Conservation (phyloP, 2,797 vertebrate genomes). For the Triplophysa bombifrons region DNA sequence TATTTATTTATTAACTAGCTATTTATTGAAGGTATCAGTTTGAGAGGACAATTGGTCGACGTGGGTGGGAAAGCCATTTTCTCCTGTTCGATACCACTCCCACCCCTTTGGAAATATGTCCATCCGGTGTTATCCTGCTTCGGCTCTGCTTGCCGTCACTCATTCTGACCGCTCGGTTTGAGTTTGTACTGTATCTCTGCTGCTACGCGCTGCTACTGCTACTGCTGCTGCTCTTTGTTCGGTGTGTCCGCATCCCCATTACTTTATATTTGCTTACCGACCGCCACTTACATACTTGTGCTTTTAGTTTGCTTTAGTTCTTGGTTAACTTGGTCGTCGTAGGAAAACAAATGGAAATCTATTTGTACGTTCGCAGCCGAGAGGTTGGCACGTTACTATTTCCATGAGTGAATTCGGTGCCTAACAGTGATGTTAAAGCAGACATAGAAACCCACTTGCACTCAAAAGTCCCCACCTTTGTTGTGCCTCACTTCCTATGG, state of each 20-base stretch:
- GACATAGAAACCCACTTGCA: slow-evolving; percentile 68
- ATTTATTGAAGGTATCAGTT: slow-evolving; percentile 57
- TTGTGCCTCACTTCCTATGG: slow-evolving; percentile 86
- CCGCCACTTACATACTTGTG: slow-evolving; percentile 22
- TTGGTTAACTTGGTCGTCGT: slow-evolving; percentile 38
- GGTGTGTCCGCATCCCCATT: slow-evolving; percentile 41
- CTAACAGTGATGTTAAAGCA: slow-evolving; percentile 74
- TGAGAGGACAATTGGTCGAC: slow-evolving; percentile 32
- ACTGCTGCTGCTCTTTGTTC: slow-evolving; percentile 62
- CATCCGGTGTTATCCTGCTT: slow-evolving; percentile 1
- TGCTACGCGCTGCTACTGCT: slow-evolving; percentile 61
- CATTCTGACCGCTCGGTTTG: slow-evolving; percentile 39
- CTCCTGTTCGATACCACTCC: no score
- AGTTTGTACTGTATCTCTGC: slow-evolving; percentile 54
- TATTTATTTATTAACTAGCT: slow-evolving; percentile 56
- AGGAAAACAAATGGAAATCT: slow-evolving; percentile 37
- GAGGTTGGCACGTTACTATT: slow-evolving; percentile 70
- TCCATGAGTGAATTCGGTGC: slow-evolving; percentile 70
- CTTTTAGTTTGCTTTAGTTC: slow-evolving; percentile 25
- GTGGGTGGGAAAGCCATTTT: slow-evolving; percentile 39
- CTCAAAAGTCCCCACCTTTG: slow-evolving; percentile 71
- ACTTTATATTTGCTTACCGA: slow-evolving; percentile 7
- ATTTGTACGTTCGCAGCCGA: slow-evolving; percentile 56
- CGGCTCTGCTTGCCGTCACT: slow-evolving; percentile 46
- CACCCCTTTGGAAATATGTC: neutral